A percentile compares a stretch with the other conserved stretches of the same genome.
phyloP scores from a whole-genome alignment of 2,888 invertebrate species.

The Halictus ligatus region DNA sequence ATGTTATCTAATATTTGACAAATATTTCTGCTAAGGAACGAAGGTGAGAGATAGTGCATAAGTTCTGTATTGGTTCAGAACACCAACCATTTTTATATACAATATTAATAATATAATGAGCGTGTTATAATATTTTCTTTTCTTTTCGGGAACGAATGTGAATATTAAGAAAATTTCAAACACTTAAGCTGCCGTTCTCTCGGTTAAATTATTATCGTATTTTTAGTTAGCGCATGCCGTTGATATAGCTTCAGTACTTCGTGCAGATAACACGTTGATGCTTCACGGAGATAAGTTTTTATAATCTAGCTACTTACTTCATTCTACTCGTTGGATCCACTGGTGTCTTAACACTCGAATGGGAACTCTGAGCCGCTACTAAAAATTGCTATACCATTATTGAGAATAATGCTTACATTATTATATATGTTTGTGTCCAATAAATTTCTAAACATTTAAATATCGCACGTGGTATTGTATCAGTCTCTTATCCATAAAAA shows the following conservation, averaged over 20 bases:
- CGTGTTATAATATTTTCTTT: background rate
- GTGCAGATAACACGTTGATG: background rate
- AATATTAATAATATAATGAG: too few species aligned
- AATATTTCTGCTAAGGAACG: background rate
- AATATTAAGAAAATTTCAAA: background rate
- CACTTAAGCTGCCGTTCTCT: background rate
- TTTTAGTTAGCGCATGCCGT: conserved; percentile 25
- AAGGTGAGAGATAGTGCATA: conserved; percentile 5
- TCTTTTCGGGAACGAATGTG: background rate
- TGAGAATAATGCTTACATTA: too few species aligned
- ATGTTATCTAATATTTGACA: conserved; percentile 6
- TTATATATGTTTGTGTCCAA: too few species aligned
- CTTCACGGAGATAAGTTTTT: background rate
- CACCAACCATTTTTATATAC: background rate
- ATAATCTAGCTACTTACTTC: background rate
- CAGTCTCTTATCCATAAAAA: too few species aligned
- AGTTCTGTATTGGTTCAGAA: too few species aligned
- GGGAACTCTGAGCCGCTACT: too few species aligned
- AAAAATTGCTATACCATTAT: too few species aligned
- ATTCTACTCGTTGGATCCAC: background rate
- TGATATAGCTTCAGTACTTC: conserved; percentile 33
- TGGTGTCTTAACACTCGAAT: too few species aligned
- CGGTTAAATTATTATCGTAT: background rate
- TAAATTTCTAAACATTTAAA: too few species aligned
- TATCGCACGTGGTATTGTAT: too few species aligned